Base-by-base conservation (phyloP, 2,113 vertebrate genomes). In the Mirounga angustirostris region DNA sequence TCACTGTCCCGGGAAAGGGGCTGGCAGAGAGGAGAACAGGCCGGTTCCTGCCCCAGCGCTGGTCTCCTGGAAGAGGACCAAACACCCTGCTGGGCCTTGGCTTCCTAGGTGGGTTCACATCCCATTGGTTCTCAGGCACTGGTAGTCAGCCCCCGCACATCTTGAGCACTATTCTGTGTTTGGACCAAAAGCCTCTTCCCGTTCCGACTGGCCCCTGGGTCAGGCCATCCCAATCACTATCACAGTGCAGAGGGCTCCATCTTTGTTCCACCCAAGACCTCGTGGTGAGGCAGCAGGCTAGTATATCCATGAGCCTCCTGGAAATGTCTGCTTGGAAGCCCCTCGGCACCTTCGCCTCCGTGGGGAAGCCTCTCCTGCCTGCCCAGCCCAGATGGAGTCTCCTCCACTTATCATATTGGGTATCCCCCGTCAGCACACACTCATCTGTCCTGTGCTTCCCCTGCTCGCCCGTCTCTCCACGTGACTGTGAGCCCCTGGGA, bases 381-480 rank as follows among this genome's bases (percentile, higher is more conserved):
- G 40, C 22, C 12, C n/a, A 76, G 40, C 9, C 50, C 19, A 26
- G 69, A 63, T 2, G 21, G 28, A 9, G 69, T 13, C 14, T 56
- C 26, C n/a, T 63, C 8, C 2, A 7, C 7, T 52, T 91, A 7
- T 73, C 59, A 3, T 10, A 1, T 5, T 21, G 4, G 67, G 80
- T 9, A 11, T n/a, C 8, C 26, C 16, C 13, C 40, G 26, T 59
- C 30, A 26, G 28, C 14, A 16, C 36, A 5, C 11, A 4, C 22
- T 28, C 50, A 21, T 16, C 19, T 50, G 30, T 40, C 61, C 43
- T 46, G 0, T 10, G 63, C 22, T 50, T 50, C 11, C 3, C 30
- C 30, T 33, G 0, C 79, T 13, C 3, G 2, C 19, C 2, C 0
- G 0, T 36, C 5, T 26, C 50, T 33, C 52, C 43, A n/a, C 0